These are phyloP conservation scores for Dicrurus megarhynchus DNA, from an alignment of 2,113 vertebrate genomes.

Conservation along the genomic window DNA sequence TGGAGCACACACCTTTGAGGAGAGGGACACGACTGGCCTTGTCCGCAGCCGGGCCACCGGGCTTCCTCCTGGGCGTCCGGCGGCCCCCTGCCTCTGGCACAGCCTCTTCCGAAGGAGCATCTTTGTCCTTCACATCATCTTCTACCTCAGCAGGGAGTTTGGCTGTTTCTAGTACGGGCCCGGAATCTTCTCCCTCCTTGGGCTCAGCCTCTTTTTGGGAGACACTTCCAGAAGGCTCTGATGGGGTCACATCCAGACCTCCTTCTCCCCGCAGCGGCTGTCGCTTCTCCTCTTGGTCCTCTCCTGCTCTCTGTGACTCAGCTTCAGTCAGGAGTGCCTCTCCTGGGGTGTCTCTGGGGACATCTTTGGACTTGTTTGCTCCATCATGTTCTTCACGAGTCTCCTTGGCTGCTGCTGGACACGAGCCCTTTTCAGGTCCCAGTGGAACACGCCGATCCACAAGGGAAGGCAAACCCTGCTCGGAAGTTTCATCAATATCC, in stretches of 20 bases:
- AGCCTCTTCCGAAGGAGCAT: background rate
- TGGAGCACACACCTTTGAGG: conserved; percentile 74
- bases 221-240: background rate
- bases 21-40: conserved; percentile 70
- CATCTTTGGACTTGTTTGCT: background rate
- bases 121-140: background rate
- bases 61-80: background rate
- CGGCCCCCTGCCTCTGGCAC: background rate
- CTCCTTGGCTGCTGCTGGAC: background rate
- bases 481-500: conserved; percentile 43
- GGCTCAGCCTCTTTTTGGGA: conserved; percentile 46
- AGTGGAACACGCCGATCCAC: background rate
- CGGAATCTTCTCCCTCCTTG: background rate
- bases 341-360: background rate
- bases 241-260: background rate
- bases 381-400: background rate
- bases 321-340: background rate
- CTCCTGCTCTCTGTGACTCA: background rate
- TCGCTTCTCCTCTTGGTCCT: background rate
- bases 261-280: background rate
- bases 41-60: background rate
- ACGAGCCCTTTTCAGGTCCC: background rate
- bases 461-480: background rate
- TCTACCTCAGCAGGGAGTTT: background rate
- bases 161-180: background rate